These are phyloP conservation scores for Rhopalosiphum padi DNA, from an alignment of 1,140 invertebrate species.

Conservation along the genomic window DNA sequence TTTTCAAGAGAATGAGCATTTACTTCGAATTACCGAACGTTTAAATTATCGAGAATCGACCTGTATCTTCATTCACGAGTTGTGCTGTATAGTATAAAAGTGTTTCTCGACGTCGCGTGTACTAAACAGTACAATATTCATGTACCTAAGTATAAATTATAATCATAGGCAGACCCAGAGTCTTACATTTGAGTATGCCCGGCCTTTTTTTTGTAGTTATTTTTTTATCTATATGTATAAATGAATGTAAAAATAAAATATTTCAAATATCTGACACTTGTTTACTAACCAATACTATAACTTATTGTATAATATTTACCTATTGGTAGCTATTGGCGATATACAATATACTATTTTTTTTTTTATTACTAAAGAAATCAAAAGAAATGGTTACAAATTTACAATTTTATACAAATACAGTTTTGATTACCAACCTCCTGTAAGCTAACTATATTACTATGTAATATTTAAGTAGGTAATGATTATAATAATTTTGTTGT, in stretches of 20 bases:
- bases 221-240: neutral
- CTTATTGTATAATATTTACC: neutral
- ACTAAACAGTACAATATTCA: too few species aligned
- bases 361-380: too few species aligned
- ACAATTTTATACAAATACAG: neutral
- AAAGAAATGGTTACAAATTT: too few species aligned
- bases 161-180: constrained; percentile 16
- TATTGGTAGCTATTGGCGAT: neutral
- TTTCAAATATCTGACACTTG: too few species aligned
- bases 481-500: neutral
- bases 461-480: neutral
- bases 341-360: neutral
- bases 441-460: neutral
- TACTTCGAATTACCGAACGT: too few species aligned
- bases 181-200: constrained; percentile 25
- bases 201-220: neutral
- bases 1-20: too few species aligned
- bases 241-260: neutral
- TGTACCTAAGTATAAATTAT: too few species aligned
- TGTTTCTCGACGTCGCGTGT: too few species aligned
- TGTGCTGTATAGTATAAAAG: too few species aligned
- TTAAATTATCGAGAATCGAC: too few species aligned
- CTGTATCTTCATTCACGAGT: too few species aligned
- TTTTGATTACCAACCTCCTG: neutral
- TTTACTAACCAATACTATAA: neutral